A percentile compares a stretch with the other conserved stretches of the same genome.
Evolutionary conservation across 2,797 vertebrate species (phyloP).

Genomic region (Margarornis squamiger): DNA sequence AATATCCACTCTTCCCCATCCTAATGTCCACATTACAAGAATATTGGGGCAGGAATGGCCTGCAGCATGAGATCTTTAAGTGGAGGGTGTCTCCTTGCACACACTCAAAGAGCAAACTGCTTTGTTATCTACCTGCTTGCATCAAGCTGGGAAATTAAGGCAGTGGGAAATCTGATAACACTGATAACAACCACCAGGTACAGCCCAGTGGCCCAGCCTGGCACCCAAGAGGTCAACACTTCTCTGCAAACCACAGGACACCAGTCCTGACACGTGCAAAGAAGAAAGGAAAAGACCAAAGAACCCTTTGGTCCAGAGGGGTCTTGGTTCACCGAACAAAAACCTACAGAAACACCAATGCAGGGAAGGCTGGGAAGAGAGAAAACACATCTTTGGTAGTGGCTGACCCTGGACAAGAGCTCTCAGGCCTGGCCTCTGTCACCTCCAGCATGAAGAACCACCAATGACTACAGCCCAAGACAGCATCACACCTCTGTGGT

Average conservation of each 20-base stretch:
- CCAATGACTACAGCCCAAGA: not conserved
- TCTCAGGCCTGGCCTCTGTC: not conserved
- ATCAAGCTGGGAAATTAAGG: not conserved
- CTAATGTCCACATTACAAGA: not conserved
- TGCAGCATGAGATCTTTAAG: not conserved
- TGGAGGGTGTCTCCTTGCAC: fast-evolving
- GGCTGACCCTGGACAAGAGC: not conserved
- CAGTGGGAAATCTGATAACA: too few species aligned
- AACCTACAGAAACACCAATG: not conserved
- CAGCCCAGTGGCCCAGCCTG: too few species aligned
- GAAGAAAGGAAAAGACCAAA: not conserved
- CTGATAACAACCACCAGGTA: not conserved
- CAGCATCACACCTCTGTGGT: not conserved
- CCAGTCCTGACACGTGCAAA: not conserved
- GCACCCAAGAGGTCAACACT: not conserved
- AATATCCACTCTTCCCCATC: not conserved
- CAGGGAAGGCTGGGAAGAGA: not conserved
- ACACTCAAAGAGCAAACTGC: not conserved
- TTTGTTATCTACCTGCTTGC: not conserved
- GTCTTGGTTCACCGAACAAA: not conserved
- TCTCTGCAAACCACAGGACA: not conserved
- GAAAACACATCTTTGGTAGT: not conserved
- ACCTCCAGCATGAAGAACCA: not conserved
- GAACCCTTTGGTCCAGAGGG: not conserved
- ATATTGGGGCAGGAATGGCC: not conserved